These are phyloP conservation scores for Melipona beecheii DNA, from an alignment of 2,888 invertebrate genomes.

Conservation along the genomic window DNA sequence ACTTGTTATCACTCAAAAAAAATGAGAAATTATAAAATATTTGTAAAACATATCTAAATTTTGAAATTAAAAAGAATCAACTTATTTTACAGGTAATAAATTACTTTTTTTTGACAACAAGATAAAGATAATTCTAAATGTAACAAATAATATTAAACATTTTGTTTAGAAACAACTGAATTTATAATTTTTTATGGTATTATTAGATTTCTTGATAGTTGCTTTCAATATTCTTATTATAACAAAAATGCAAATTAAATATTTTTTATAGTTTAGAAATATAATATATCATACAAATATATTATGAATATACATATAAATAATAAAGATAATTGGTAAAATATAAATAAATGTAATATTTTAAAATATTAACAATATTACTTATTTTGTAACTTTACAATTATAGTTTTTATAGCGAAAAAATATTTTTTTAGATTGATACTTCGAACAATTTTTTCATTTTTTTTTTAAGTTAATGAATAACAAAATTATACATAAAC, in stretches of 20 bases:
- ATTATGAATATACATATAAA: neutral
- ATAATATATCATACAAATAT: neutral
- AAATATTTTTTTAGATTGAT: neutral
- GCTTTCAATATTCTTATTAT: neutral
- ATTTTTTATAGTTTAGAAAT: neutral
- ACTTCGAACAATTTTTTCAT: neutral
- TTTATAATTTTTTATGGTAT: too few species aligned
- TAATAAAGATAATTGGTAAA: neutral
- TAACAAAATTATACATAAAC: neutral
- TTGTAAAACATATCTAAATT: neutral
- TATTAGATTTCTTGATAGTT: neutral
- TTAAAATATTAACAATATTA: neutral
- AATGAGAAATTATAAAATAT: neutral
- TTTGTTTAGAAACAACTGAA: neutral
- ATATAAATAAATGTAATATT: neutral
- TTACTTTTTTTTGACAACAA: neutral
- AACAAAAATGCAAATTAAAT: neutral
- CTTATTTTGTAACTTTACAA: too few species aligned
- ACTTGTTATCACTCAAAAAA: neutral
- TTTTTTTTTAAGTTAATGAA: too few species aligned
- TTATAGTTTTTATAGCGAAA: neutral
- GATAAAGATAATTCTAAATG: neutral
- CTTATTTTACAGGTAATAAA: neutral
- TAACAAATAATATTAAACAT: neutral
- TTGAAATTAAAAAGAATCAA: neutral